These are phyloP conservation scores for Spheniscus humboldti DNA, from an alignment of 2,797 vertebrate species.

Conservation along the genomic window DNA sequence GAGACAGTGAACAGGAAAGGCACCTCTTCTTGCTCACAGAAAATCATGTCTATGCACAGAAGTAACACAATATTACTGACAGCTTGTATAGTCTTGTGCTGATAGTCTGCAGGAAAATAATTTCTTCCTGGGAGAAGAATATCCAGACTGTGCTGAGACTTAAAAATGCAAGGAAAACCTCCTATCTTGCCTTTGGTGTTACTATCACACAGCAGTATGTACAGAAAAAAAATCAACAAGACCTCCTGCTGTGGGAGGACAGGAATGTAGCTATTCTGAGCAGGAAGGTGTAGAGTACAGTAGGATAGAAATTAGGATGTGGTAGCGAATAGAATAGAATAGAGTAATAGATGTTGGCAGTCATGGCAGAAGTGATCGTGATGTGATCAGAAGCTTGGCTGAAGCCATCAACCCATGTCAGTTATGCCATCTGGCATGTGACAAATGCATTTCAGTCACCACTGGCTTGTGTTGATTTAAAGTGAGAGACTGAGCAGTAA, in stretches of 20 bases:
- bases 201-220: background rate
- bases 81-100: background rate
- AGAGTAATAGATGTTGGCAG: background rate
- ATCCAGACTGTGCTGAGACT: background rate
- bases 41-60: background rate
- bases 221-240: background rate
- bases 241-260: background rate
- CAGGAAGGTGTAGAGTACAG: background rate
- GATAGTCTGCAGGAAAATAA: background rate
- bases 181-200: background rate
- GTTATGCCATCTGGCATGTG: background rate
- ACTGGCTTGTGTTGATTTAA: background rate
- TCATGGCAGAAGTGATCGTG: background rate
- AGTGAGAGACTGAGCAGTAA: background rate
- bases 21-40: background rate
- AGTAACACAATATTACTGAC: background rate
- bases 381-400: slow-evolving; percentile 15
- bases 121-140: background rate
- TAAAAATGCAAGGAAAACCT: background rate
- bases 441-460: slow-evolving; percentile 25
- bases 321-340: background rate
- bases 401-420: background rate
- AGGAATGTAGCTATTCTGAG: background rate
- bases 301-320: background rate
- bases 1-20: background rate